Evolutionary conservation across 2,888 invertebrate species (phyloP), one percentile per base, ranked within the genome.

Genomic region (Dolichomitus sp.): DNA sequence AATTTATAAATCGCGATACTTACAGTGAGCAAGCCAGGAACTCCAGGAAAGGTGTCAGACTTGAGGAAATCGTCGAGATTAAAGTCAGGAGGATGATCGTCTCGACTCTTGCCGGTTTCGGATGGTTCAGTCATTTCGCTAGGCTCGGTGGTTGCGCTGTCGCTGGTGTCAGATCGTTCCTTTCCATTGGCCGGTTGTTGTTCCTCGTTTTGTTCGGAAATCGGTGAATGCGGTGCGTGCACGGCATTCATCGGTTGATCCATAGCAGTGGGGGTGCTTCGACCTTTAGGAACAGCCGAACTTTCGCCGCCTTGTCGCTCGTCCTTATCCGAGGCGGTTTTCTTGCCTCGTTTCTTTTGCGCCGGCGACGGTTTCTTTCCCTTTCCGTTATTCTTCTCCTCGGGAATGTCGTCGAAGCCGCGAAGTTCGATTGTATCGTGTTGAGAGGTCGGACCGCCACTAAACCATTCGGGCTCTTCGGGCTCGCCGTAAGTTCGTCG

Each of bases 401-500:
- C 94, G 0, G 96, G 96, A 85, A 92, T 90, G 81, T 97, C 98
- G 89, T 99, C 98, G 94, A 99, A 99, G 19, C 99, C 99, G 65
- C 97, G 96, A 88, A 99, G 94, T 94, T 99, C 99, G 89, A 99
- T 99, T 48, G 98, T 98, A 90, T 99, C 99, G 90, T 96, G 95
- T 92, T 98, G 97, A 83, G 98, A 98, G 83, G 97, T 97, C 61
- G 99, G 99, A 59, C 98, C 99, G 81, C 97, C 97, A 89, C 97
- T 97, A 91, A 97, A 97, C 96, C 99, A 98, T 94, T 98, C 98
- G 3, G 98, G 98, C 93, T 98, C 98, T 87, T 97, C 97, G 88
- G 96, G 96, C 81, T 95, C 95, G 77, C 90, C 92, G 66, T 91
- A 92, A 9, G 92, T 93, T 87, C 96, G 95, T 85, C 96, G 95